A percentile compares a stretch with the other conserved stretches of the same genome.
These are phyloP conservation scores for Drosophila borborema DNA, from an alignment of 2,888 invertebrate species.

Conservation along the genomic window DNA sequence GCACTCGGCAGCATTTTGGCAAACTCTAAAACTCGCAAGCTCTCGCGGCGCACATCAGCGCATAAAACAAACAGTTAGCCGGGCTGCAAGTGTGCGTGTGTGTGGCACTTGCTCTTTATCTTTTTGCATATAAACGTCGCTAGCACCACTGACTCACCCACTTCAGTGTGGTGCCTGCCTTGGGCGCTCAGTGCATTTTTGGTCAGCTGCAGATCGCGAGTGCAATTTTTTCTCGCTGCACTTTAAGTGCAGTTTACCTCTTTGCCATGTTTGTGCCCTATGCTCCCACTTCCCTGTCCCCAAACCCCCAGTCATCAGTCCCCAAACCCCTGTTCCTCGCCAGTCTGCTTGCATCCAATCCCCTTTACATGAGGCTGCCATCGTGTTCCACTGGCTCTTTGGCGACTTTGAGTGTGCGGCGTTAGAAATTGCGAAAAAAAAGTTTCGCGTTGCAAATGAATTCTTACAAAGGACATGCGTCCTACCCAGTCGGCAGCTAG, in stretches of 20 bases:
- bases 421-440: slow-evolving; percentile 80
- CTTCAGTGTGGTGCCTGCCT: slow-evolving; percentile 25
- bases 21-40: slow-evolving; percentile 66
- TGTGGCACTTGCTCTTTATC: slow-evolving; percentile 75
- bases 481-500: slow-evolving; percentile 27
- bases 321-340: background rate
- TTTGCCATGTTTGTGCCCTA: slow-evolving; percentile 54
- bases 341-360: slow-evolving; percentile 11
- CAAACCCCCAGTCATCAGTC: background rate
- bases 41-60: slow-evolving; percentile 61
- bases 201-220: slow-evolving; percentile 74
- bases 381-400: slow-evolving; percentile 51
- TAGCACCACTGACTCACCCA: slow-evolving; percentile 19
- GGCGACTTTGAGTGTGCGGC: slow-evolving; percentile 76
- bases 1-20: slow-evolving; percentile 75
- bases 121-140: slow-evolving; percentile 78
- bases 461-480: slow-evolving; percentile 74
- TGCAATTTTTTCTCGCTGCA: slow-evolving; percentile 79
- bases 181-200: slow-evolving; percentile 77
- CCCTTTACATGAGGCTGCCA: slow-evolving; percentile 10
- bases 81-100: slow-evolving; percentile 30
- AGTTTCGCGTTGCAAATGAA: slow-evolving; percentile 77
- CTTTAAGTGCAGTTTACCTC: slow-evolving; percentile 82
- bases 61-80: slow-evolving; percentile 73
- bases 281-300: background rate